Base-by-base conservation (phyloP, 2,113 vertebrate species). In the Machaerirhynchus nigripectus region DNA sequence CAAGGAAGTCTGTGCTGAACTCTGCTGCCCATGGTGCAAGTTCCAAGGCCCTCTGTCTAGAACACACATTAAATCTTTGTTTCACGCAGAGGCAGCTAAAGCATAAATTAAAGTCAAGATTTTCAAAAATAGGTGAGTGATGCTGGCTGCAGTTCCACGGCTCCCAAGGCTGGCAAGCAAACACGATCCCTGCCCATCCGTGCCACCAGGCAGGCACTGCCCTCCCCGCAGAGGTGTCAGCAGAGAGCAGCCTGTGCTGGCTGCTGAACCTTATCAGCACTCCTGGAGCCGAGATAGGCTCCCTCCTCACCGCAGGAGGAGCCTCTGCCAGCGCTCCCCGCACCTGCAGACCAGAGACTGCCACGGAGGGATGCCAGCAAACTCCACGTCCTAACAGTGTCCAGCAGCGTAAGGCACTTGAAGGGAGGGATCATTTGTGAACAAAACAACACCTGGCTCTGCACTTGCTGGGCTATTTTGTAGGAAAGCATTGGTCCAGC, bases 401-500 rank as follows among this genome's bases (percentile, higher is more conserved):
- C 49, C 59, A n/a, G 30, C 76, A 69, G 35, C 3, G 1, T 2
- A 10, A 15, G 60, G 50, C 4, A 0, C 17, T 56, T 40, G 59
- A 57, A 65, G 50, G 61, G 40, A 53, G 22, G 49, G 24, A 22
- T n/a, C 37, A 1, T 9, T 19, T 53, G 50, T 30, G 37, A 80
- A 20, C 42, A 46, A 5, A 56, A 4, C 26, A 76, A 4, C 33
- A 10, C 42, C 37, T 35, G 13, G 10, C 26, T 71, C 46, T 74
- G 40, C 24, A 2, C 37, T 39, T 33, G 44, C 60, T n/a, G 44
- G 76, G 56, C 33, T 78, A 1, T 12, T 59, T 10, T 0, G 0
- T 14, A 33, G 88, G 59, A 85, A 71, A 68, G 75, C 53, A 15
- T 3, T 9, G n/a, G 35, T 6, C 24, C 79, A 83, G 75, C 47